Percentiles rank a stretch among this genome's conserved stretches.
phyloP scores from a whole-genome alignment of 2,797 vertebrate species.

The Psittacula echo region DNA sequence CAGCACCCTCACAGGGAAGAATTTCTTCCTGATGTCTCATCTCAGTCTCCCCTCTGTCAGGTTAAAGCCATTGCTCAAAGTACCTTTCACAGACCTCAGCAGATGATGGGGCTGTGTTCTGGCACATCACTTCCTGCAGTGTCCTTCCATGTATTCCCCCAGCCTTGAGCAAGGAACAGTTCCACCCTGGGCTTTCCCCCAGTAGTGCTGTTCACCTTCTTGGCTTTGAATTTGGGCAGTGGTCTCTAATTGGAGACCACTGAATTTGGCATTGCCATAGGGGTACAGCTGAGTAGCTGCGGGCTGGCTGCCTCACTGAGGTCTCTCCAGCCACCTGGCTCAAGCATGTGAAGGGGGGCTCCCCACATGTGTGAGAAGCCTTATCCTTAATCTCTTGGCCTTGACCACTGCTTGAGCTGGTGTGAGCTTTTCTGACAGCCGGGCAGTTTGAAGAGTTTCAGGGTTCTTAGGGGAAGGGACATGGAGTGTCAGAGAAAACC shows the following conservation, averaged over 20 bases:
- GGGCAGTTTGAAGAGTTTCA: not conserved
- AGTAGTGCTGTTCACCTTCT: not conserved
- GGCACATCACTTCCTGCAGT: accelerated
- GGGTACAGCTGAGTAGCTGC: not conserved
- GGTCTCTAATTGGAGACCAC: not conserved
- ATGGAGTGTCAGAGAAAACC: not conserved
- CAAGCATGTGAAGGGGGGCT: not conserved
- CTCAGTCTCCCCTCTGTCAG: not conserved
- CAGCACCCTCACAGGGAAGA: not conserved
- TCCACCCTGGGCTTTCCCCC: not conserved
- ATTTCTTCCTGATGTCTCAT: not conserved
- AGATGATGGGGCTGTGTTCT: accelerated
- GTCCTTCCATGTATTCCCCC: not conserved
- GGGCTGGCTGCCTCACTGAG: not conserved
- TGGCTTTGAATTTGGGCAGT: not conserved
- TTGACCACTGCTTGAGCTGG: not conserved
- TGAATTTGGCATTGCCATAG: not conserved
- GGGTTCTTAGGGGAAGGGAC: not conserved
- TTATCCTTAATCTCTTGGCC: not conserved
- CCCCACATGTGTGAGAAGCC: not conserved
- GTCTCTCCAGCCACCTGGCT: not conserved
- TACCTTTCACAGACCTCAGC: accelerated
- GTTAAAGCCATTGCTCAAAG: not conserved
- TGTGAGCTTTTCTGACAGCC: not conserved
- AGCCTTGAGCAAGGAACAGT: not conserved